Evolutionary conservation across 2,888 invertebrate species (phyloP), one percentile per base, ranked within the genome.

Genomic region (Halocaridina rubra): DNA sequence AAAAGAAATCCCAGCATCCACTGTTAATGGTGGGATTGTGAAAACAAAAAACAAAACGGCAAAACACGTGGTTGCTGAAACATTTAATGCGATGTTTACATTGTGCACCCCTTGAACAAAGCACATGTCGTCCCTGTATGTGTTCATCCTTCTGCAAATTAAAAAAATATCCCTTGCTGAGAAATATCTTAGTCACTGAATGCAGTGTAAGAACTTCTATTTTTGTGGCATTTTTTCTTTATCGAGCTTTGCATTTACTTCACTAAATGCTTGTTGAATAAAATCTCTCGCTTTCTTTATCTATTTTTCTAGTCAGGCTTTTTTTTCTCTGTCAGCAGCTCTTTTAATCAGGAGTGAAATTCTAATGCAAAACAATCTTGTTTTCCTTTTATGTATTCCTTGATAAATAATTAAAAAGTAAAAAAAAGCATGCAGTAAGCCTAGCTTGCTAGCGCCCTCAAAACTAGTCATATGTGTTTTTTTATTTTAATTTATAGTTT

Each of bases 21-120:
- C 80, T 8, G 16, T 79, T n/a, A 69, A 24, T 29, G 79, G 84
- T 19, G 79, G 85, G 19, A 72, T 81, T 57, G 77, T 82, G n/a
- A 87, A 87, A 59, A 19, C 74, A 10, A 86, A 79, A 75, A 86
- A 82, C 75, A 88, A 81, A 39, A 88, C 84, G 4, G 84, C 84
- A 8, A 84, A 86, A 72, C 79, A 74, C 24, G 74, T 88, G 76
- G 84, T 86, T 13, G 80, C 86, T n/a, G 88, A 88, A 53, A 88
- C 88, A 5, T 84, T 88, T 30, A 88, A 86, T 82, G 89, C 89
- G n/a, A 86, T 89, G 85, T 88, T 89, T 32, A 81, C 86, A 4
- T 79, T 89, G 5, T 88, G 86, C 71, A 87, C 88, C 10, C 89
- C 89, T 3, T 89, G 69, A 30, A 27, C n/a, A n/a, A n/a, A n/a